Conservation (phyloP, 2,888 invertebrate species). For the Acrocyrtus sp. region DNA sequence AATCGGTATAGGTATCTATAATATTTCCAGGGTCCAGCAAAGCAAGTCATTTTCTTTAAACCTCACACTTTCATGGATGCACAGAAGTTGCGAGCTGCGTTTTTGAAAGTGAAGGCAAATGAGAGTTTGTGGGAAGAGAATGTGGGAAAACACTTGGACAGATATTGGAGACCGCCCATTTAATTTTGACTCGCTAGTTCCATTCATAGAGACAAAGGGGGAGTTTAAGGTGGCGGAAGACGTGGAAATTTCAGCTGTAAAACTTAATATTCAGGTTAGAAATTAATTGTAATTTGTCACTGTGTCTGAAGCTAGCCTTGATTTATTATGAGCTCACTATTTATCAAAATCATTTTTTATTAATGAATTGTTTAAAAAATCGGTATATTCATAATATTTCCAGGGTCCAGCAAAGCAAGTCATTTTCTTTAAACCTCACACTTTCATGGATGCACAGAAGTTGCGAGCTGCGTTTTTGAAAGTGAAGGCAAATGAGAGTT, state of each 20-base stretch:
- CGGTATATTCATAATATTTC: too few relatives aligned
- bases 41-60: slow-evolving; percentile 46
- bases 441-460: slow-evolving; percentile 32
- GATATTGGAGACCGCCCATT: slow-evolving; percentile 43
- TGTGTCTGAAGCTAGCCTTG: too few relatives aligned
- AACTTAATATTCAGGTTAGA: slow-evolving; percentile 39
- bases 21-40: slow-evolving; percentile 35
- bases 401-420: slow-evolving; percentile 44
- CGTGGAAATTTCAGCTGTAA: slow-evolving; percentile 42
- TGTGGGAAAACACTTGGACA: slow-evolving; percentile 41
- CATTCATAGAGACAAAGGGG: slow-evolving; percentile 39
- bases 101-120: slow-evolving; percentile 25
- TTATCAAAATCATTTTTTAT: too few relatives aligned
- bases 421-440: slow-evolving; percentile 39
- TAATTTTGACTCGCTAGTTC: slow-evolving; percentile 40
- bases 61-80: slow-evolving; percentile 37
- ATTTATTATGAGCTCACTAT: too few relatives aligned
- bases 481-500: slow-evolving; percentile 21
- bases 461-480: slow-evolving; percentile 28
- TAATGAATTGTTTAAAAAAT: too few relatives aligned
- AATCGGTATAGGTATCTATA: too few relatives aligned
- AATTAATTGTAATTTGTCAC: too few relatives aligned
- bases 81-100: slow-evolving; percentile 20
- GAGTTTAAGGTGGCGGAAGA: slow-evolving; percentile 31
- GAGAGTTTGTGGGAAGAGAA: slow-evolving; percentile 33